Percentiles rank a stretch among this genome's conserved stretches.
Evolutionary conservation across 2,888 invertebrate genomes (phyloP).

Genomic region (Nemapogon koenigi): DNA sequence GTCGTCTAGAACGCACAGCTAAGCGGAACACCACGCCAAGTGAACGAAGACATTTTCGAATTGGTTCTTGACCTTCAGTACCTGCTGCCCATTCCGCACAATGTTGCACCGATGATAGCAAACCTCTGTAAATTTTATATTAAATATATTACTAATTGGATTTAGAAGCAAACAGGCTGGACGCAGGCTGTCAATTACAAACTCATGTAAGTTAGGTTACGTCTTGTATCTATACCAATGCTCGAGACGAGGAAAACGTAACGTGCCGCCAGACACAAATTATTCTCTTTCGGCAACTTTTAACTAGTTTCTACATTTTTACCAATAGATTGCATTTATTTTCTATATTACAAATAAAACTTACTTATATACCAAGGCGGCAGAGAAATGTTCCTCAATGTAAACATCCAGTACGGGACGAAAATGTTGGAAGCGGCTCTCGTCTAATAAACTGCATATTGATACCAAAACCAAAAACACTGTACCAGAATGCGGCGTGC

Average conservation of each 20-base stretch:
- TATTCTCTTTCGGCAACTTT: no score
- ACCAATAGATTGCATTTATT: no score
- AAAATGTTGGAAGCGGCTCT: conserved; percentile 92
- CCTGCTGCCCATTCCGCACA: conserved; percentile 87
- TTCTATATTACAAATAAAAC: conserved; percentile 24
- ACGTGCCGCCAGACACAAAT: no score
- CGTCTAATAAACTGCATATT: conserved; percentile 88
- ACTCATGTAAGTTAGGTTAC: no score
- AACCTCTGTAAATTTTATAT: conserved; percentile 71
- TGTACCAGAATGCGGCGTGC: conserved; percentile 86
- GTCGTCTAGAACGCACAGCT: conserved; percentile 84
- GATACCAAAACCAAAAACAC: conserved; percentile 93
- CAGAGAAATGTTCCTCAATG: conserved; percentile 93
- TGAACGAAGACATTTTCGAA: conserved; percentile 88
- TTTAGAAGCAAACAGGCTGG: no score
- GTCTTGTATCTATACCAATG: no score
- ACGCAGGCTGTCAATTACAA: no score
- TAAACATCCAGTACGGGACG: conserved; percentile 94
- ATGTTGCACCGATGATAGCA: conserved; percentile 88
- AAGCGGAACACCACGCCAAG: conserved; percentile 92
- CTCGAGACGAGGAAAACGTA: no score
- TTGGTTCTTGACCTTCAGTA: conserved; percentile 87
- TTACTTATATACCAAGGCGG: conserved; percentile 92
- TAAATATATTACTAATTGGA: no score
- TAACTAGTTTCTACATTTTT: no score